Evolutionary conservation across 2,113 vertebrate species (phyloP), one percentile per base, ranked within the genome.

Genomic region (Neopipo cinnamomea): DNA sequence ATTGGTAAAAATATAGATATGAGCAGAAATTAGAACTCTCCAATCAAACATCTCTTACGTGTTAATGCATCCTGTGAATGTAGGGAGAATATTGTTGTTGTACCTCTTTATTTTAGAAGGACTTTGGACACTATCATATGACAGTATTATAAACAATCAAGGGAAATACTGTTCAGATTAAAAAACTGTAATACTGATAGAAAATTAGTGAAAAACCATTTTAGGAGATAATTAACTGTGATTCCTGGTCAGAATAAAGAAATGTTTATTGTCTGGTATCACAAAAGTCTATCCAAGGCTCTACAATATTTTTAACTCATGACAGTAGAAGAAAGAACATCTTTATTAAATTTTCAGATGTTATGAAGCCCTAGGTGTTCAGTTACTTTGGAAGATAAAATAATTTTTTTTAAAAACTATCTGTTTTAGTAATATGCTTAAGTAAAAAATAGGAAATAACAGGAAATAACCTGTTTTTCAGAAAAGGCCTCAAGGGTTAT

Each of bases 41-140:
- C 18, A 59, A 6, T 77, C 89, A 67, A 87, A 82, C 8, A n/a
- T 44, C 18, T 22, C 30, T 55, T 75, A 20, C 5, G 41, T 75
- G 88, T 91, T 88, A 76, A 76, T 37, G 16, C 8, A 44, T 76
- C 5, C 12, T 73, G 14, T 47, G 33, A 35, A 6, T 27, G 56
- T n/a, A 62, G 3, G 31, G 2, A 82, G 35, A 55, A 16, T 9
- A 9, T 2, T 41, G 8, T 25, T 67, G 17, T 41, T 2, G 0
- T 33, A 14, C 9, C 4, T 44, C 7, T 65, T 88, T 70, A 53
- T 42, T 89, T 89, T 59, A 70, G 55, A 84, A 91, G 14, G 3
- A 23, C 23, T 87, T 89, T 81, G 20, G 42, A 78, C 71, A 17
- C 59, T 74, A 53, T 62, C 55, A 55, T 39, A 41, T 47, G 23